Percentiles rank a stretch among this genome's conserved stretches.
Conservation (phyloP, 2,797 vertebrate species). For the Steatocranus sp. region DNA sequence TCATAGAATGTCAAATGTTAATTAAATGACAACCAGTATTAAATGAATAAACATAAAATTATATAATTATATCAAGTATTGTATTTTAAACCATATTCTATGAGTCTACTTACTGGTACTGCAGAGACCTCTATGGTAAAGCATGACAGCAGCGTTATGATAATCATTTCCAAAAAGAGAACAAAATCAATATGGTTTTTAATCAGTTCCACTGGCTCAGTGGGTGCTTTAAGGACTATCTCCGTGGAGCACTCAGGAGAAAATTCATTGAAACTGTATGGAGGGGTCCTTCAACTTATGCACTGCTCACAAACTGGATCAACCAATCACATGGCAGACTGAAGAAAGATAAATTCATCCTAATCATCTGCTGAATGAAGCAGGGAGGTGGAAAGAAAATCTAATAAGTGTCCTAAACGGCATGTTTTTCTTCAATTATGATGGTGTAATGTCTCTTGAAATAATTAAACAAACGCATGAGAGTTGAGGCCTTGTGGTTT, state of each 20-base stretch:
- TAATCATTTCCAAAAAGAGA: conserved; percentile 40
- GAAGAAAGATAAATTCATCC: conserved; percentile 24
- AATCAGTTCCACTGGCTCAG: neutral
- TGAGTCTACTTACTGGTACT: conserved; percentile 48
- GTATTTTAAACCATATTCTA: neutral
- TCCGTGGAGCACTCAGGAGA: neutral
- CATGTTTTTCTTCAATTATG: conserved; percentile 28
- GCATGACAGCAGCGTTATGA: conserved; percentile 26
- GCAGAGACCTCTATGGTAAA: conserved; percentile 12
- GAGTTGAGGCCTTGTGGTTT: conserved; percentile 15
- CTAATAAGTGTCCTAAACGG: conserved; percentile 28
- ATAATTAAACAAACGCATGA: conserved; percentile 11
- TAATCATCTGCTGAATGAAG: conserved; percentile 36
- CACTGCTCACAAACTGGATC: conserved; percentile 9
- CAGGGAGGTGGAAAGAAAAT: conserved; percentile 26
- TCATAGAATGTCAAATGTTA: neutral
- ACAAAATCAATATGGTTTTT: neutral
- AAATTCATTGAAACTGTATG: conserved; percentile 18
- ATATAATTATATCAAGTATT: neutral
- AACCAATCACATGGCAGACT: conserved; percentile 58
- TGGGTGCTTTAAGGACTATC: neutral
- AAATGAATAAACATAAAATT: neutral
- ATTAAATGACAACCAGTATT: neutral
- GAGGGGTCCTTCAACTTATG: conserved; percentile 48
- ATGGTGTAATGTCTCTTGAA: conserved; percentile 66